Evolutionary conservation across 2,888 invertebrate species (phyloP), one percentile per base, ranked within the genome.

Genomic region (Villa cingulata): DNA sequence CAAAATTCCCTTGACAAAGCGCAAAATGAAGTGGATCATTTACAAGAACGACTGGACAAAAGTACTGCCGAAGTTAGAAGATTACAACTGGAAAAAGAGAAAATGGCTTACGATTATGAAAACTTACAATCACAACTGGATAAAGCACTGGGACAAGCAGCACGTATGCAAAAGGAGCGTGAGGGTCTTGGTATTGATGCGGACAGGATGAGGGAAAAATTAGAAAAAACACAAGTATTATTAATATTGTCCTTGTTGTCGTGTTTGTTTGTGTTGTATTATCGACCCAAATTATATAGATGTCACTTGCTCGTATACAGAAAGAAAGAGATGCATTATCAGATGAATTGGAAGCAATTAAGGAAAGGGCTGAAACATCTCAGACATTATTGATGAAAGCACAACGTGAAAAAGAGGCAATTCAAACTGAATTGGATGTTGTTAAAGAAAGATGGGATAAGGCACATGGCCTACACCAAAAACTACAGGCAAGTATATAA

Each of bases 401-500:
- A 27, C 86, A 87, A 52, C 76, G 91, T 27, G 92, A 92, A 58
- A 76, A 84, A 55, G 89, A 92, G 61, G 86, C 83, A 53, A 77
- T 86, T 51, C 80, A 85, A 57, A 84, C 87, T 1, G 92, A 92
- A 70, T 72, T 88, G 54, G 90, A 91, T 48, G 80, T 91, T 41
- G 74, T 89, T 12, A 81, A 90, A 62, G 91, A 92, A 57, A 72
- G 89, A 63, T 85, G 88, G 78, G 91, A 91, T 64, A 91, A 91
- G 63, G 79, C 84, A 15, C 87, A 88, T 64, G 76, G 78, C 58
- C 77, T 82, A 58, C 86, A 88, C 57, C 87, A 88, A 68, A 89
- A 89, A 68, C 70, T 87, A 41, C 85, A 86, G 71, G 84, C 84
- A 20, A 23, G 23, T 23, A 23, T 6, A 23, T 7, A 23, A 7